Evolutionary conservation across 2,888 invertebrate genomes (phyloP).

Genomic region (Venustoraphidia nigricollis): DNA sequence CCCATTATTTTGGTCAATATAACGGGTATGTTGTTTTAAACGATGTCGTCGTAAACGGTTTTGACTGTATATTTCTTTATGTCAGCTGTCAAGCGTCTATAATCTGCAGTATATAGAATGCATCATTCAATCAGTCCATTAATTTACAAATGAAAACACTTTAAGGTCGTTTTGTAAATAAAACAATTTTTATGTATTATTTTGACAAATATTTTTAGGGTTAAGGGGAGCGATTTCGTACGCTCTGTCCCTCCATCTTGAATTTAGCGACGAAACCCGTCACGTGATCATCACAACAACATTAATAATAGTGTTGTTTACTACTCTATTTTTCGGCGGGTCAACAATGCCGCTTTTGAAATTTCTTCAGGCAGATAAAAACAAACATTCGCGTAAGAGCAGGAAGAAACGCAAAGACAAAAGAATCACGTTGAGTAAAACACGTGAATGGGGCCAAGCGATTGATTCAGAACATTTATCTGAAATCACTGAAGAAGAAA

Average conservation of each 20-base stretch:
- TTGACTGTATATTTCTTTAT: too few relatives aligned
- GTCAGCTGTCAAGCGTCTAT: too few relatives aligned
- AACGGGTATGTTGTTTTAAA: too few relatives aligned
- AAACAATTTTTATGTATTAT: not conserved
- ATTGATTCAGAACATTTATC: conserved; percentile 88
- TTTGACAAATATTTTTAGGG: conserved; percentile 32
- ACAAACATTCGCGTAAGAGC: conserved; percentile 28
- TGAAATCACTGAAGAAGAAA: conserved; percentile 83
- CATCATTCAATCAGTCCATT: too few relatives aligned
- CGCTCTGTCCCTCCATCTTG: conserved; percentile 88
- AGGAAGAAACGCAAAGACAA: conserved; percentile 48
- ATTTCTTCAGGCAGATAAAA: conserved; percentile 60
- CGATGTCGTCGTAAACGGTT: too few relatives aligned
- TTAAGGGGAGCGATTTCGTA: conserved; percentile 95
- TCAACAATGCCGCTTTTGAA: conserved; percentile 95
- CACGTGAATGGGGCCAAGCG: conserved; percentile 93
- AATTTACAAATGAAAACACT: not conserved
- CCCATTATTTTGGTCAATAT: too few relatives aligned
- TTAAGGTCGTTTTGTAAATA: not conserved
- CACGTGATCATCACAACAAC: conserved; percentile 97
- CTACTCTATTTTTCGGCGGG: conserved; percentile 89
- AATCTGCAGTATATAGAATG: too few relatives aligned
- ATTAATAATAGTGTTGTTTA: conserved; percentile 92
- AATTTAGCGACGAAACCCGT: conserved; percentile 84
- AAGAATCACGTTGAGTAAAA: conserved; percentile 90